phyloP scores from a whole-genome alignment of 2,888 invertebrate genomes.

The Nemurella pictetii region DNA sequence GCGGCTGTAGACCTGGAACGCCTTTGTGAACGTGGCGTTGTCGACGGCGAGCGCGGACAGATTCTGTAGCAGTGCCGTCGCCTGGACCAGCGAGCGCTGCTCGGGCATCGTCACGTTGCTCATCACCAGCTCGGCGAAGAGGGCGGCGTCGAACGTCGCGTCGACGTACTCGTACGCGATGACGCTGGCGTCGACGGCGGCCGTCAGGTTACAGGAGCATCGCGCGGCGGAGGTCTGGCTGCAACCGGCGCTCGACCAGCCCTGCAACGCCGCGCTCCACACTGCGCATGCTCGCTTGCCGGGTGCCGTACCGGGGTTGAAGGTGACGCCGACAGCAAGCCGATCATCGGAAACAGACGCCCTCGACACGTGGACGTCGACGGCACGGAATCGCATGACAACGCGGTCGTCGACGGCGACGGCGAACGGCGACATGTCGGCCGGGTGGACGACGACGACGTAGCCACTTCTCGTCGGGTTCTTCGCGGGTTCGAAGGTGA shows the following conservation, averaged over 20 bases:
- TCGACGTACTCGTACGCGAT: background rate
- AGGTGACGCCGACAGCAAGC: background rate
- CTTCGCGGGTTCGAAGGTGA: no score
- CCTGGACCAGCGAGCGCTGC: background rate
- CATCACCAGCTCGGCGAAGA: background rate
- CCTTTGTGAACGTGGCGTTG: background rate
- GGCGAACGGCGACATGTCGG: background rate
- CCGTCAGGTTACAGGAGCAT: background rate
- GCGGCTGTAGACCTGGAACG: background rate
- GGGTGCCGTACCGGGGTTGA: background rate
- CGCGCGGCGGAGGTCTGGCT: background rate
- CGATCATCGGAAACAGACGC: background rate
- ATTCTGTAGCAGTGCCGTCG: background rate
- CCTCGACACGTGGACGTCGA: background rate
- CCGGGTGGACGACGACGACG: background rate
- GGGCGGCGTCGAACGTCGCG: background rate
- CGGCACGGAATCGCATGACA: background rate
- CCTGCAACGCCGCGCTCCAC: background rate
- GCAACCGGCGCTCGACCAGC: background rate
- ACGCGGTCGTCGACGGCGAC: background rate
- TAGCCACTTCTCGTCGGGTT: background rate
- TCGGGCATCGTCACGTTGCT: background rate
- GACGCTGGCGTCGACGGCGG: background rate
- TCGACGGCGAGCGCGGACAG: background rate
- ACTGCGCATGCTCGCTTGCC: background rate